phyloP scores from a whole-genome alignment of 2,113 vertebrate species.

The Propithecus coquereli region DNA sequence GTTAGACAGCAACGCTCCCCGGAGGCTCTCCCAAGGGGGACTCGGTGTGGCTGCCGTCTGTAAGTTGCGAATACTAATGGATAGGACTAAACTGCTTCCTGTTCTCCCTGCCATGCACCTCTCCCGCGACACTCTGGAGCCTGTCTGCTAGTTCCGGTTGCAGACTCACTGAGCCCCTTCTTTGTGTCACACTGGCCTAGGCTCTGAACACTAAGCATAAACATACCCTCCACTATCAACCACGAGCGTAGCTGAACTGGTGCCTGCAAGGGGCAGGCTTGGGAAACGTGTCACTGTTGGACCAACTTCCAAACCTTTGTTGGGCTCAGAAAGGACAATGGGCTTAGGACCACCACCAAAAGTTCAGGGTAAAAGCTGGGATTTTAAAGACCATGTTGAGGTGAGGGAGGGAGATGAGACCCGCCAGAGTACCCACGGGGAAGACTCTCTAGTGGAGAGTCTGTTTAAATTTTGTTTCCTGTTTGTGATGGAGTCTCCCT shows the following conservation, averaged over 20 bases:
- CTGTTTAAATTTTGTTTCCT: background rate
- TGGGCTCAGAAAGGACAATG: background rate
- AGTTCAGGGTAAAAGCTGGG: background rate
- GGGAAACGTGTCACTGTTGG: background rate
- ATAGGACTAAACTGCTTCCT: background rate
- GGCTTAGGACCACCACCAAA: background rate
- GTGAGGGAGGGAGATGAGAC: background rate
- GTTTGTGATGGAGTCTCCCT: background rate
- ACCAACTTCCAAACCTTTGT: background rate
- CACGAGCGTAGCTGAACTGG: background rate
- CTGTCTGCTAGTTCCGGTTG: background rate
- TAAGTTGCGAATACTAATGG: background rate
- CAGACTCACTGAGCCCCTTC: background rate
- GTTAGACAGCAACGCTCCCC: constrained; percentile 45
- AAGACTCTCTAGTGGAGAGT: background rate
- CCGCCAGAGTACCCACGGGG: background rate
- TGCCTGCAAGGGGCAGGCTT: background rate
- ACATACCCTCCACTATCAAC: background rate
- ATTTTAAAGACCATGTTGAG: background rate
- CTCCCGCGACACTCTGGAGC: background rate
- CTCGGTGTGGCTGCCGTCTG: background rate
- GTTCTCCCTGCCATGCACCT: accelerated
- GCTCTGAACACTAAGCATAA: background rate
- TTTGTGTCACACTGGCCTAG: background rate
- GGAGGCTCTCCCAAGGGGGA: background rate